Conservation (phyloP, 2,113 vertebrate genomes). For the Puma concolor region DNA sequence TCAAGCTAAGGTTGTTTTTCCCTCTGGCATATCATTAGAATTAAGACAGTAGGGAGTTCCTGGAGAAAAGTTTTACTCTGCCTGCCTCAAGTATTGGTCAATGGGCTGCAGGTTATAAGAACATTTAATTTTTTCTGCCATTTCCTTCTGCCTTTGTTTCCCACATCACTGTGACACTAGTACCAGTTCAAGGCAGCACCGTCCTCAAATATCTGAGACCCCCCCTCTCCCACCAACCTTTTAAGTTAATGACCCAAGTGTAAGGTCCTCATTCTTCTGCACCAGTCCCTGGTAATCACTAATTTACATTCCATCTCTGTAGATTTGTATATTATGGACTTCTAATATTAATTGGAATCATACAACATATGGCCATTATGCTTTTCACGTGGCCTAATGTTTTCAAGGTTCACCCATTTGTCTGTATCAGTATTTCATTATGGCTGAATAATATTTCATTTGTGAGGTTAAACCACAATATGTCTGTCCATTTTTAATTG, state of each 20-base stretch:
- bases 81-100: background rate
- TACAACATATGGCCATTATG: background rate
- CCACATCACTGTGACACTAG: background rate
- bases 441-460: background rate
- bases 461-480: background rate
- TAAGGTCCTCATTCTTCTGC: background rate
- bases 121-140: too few species aligned
- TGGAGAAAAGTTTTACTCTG: too few species aligned
- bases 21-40: too few species aligned
- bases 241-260: background rate
- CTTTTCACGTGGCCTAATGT: background rate
- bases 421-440: background rate
- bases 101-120: too few species aligned
- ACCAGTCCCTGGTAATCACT: background rate
- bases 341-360: background rate
- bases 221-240: accelerated
- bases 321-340: background rate
- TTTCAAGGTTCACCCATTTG: background rate
- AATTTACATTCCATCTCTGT: background rate
- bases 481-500: background rate
- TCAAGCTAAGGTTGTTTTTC: too few species aligned
- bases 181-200: background rate
- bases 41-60: too few species aligned
- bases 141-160: too few species aligned
- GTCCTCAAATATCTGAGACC: background rate